Base-by-base conservation (phyloP, 2,113 vertebrate species). In the Pogona vitticeps region DNA sequence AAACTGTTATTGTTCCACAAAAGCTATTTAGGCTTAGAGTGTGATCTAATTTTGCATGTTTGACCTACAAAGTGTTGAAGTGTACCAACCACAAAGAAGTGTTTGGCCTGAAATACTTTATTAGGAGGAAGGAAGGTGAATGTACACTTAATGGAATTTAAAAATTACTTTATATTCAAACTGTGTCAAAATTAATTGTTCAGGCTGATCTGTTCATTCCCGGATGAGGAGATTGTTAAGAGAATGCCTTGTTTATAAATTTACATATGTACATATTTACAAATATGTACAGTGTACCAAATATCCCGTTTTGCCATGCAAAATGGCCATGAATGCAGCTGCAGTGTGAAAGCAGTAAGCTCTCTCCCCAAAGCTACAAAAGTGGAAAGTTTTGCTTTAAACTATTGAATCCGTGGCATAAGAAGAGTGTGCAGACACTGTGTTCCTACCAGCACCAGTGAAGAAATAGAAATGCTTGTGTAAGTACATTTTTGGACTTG, bases 401-500 rank as follows among this genome's bases (percentile, higher is more conserved):
- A 28, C 18, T 18, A 70, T 70, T 78, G 15, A 61, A 20, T 76
- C 20, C 38, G 52, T 12, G 38, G 5, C 63, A 40, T 61, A 75
- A 33, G 36, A 76, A 75, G 26, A 63, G 56, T 40, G 31, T 79
- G 52, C 65, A 86, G 70, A 78, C 46, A 78, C 12, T 6, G 20
- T 38, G 33, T 86, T 59, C 8, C 59, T 79, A 59, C 76, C 84
- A 79, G 65, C 65, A 79, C 76, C 65, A 79, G 3, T 2, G 80
- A 59, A 65, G 73, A 88, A 89, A 77, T 10, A 71, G 42, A 86
- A 86, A 7, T 82, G 87, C 38, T 65, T 73, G 67, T 77, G 67
- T 90, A 91, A 90, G 31, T 63, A 75, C 52, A 67, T 79, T 73
- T 87, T 88, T 91, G 90, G 91, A 84, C 85, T 92, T 90, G 83